Conservation (phyloP, 2,113 vertebrate species). For the Muntiacus reevesi region DNA sequence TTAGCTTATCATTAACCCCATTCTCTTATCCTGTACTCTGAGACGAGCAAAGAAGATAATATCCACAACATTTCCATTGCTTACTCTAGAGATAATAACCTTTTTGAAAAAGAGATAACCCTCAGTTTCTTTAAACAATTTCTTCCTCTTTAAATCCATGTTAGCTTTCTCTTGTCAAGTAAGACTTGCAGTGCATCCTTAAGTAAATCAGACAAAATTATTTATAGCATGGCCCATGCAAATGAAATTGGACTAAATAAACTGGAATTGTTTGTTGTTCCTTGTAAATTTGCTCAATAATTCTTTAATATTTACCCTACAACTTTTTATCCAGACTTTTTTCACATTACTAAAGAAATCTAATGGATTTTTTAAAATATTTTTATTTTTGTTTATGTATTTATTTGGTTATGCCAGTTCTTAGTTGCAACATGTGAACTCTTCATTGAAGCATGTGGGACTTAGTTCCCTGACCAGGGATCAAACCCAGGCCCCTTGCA, state of each 20-base stretch:
- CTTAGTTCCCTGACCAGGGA: not conserved
- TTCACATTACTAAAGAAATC: constrained; percentile 23
- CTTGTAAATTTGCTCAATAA: not conserved
- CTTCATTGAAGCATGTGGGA: not conserved
- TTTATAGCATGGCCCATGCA: constrained; percentile 44
- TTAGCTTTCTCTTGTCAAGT: constrained; percentile 71
- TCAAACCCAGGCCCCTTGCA: not conserved
- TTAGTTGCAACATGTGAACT: not conserved
- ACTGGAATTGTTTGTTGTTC: constrained; percentile 16
- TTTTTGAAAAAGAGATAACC: constrained; percentile 71
- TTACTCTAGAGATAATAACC: constrained; percentile 76
- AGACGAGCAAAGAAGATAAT: constrained; percentile 78
- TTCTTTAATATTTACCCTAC: constrained; percentile 25
- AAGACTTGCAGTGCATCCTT: constrained; percentile 42
- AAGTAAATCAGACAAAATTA: constrained; percentile 63
- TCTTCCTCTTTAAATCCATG: constrained; percentile 77
- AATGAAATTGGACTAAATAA: constrained; percentile 35
- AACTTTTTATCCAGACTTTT: not conserved
- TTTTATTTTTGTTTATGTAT: not conserved
- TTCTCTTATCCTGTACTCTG: constrained; percentile 76
- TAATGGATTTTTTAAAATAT: not conserved
- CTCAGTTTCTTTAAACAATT: constrained; percentile 78
- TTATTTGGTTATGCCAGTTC: not conserved
- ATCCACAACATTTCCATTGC: constrained; percentile 75
- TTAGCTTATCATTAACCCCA: constrained; percentile 76